phyloP scores from a whole-genome alignment of 2,113 vertebrate species.

The Saimiri boliviensis region DNA sequence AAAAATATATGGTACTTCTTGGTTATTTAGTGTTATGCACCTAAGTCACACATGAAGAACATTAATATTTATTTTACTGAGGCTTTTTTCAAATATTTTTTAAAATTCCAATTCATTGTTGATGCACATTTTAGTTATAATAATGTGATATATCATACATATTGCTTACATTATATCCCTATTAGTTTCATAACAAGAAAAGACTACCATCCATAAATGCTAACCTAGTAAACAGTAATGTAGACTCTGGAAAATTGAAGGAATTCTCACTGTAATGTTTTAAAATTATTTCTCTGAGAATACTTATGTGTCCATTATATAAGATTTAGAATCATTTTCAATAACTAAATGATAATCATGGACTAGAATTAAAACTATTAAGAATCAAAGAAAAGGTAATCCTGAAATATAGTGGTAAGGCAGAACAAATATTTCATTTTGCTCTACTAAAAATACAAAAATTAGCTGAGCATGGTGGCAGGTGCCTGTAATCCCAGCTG shows the following conservation, averaged over 20 bases:
- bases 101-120: background rate
- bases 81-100: background rate
- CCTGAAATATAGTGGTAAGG: background rate
- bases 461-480: too few relatives aligned
- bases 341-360: slow-evolving; percentile 23
- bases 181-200: background rate
- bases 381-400: slow-evolving; percentile 28
- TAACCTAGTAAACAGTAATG: background rate
- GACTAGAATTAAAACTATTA: slow-evolving; percentile 43
- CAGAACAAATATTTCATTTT: background rate
- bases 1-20: background rate
- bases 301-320: background rate
- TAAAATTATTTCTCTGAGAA: background rate
- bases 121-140: background rate
- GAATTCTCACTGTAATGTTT: slow-evolving; percentile 9
- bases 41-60: background rate
- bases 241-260: background rate
- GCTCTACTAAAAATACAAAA: background rate
- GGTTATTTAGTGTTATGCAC: background rate
- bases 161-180: background rate
- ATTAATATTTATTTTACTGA: background rate
- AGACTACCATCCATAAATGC: background rate
- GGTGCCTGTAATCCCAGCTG: too few relatives aligned
- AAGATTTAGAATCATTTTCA: slow-evolving; percentile 33
- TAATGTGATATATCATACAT: background rate